Evolutionary conservation across 92 coral and sea anemone genomes (phyloP).

Genomic region (Nematostella vectensis): DNA sequence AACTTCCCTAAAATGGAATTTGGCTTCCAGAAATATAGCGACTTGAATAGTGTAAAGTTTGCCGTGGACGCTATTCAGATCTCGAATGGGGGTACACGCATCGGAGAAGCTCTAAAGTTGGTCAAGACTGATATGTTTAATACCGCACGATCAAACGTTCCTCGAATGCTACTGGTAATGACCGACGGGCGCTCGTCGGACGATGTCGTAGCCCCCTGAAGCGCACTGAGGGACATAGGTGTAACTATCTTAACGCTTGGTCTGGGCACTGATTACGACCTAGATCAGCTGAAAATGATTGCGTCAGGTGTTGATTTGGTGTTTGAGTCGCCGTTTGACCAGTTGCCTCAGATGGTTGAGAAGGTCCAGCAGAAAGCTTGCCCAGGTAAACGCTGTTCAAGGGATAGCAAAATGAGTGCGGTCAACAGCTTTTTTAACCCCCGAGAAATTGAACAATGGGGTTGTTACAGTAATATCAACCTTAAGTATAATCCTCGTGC

Average conservation of each 20-base stretch:
- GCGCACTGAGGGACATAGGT: conserved; percentile 42
- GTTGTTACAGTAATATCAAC: no score
- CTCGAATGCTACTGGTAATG: conserved; percentile 58
- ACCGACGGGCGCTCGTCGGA: conserved; percentile 71
- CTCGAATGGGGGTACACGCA: conserved; percentile 44
- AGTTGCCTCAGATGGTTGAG: conserved; percentile 13
- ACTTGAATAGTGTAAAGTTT: conserved; percentile 13
- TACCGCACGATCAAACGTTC: conserved; percentile 58
- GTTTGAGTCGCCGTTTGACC: conserved; percentile 18
- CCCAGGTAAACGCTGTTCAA: conserved; percentile 31
- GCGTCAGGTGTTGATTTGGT: conserved; percentile 59
- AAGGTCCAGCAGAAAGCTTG: conserved; percentile 29
- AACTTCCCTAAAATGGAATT: conserved; percentile 45
- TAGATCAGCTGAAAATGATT: conserved; percentile 48
- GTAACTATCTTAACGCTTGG: conserved; percentile 61
- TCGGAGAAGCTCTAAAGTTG: conserved; percentile 60
- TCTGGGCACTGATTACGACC: conserved; percentile 51
- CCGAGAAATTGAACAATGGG: no score
- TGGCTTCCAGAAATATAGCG: conserved; percentile 38
- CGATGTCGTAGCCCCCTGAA: conserved; percentile 58
- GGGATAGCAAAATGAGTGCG: no score
- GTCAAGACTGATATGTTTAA: conserved; percentile 48
- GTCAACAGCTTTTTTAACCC: no score
- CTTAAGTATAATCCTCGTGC: no score
- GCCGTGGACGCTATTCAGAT: conserved; percentile 46